A percentile compares a stretch with the other conserved stretches of the same genome.
Conservation (phyloP, 1,140 invertebrate species). For the Drosophila tsacasi region DNA sequence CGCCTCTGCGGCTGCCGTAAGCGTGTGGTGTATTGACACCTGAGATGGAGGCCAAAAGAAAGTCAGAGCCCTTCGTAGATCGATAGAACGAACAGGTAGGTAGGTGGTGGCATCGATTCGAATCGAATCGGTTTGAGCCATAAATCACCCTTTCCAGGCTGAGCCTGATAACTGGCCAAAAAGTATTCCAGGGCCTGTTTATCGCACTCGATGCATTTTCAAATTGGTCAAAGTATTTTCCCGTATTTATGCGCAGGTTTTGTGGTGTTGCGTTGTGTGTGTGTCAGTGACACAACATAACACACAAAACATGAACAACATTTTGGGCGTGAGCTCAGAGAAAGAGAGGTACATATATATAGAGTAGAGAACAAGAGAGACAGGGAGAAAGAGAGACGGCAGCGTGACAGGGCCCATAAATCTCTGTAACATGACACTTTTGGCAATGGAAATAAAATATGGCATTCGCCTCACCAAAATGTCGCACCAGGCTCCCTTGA, state of each 20-base stretch:
- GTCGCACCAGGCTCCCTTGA: slow-evolving; percentile 64
- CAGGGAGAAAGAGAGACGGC: slow-evolving; percentile 25
- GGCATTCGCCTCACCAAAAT: slow-evolving; percentile 80
- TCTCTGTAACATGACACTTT: slow-evolving; percentile 85
- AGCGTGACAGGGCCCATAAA: slow-evolving; percentile 81
- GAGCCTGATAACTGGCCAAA: slow-evolving; percentile 69
- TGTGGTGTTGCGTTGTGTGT: slow-evolving; percentile 9
- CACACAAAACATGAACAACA: slow-evolving; percentile 79
- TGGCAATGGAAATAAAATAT: slow-evolving; percentile 85
- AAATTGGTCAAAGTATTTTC: slow-evolving; percentile 77
- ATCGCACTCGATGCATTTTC: slow-evolving; percentile 67
- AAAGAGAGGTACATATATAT: slow-evolving; percentile 14
- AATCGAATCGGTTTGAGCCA: slow-evolving; percentile 43
- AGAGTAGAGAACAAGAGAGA: slow-evolving; percentile 17
- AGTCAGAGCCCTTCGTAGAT: slow-evolving; percentile 32
- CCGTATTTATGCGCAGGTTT: slow-evolving; percentile 60
- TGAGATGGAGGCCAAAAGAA: slow-evolving; percentile 54
- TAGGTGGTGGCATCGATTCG: slow-evolving; percentile 31
- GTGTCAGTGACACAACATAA: slow-evolving; percentile 64
- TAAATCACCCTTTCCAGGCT: slow-evolving; percentile 66
- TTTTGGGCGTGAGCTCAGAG: slow-evolving; percentile 75
- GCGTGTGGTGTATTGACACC: slow-evolving; percentile 72
- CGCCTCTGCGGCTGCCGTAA: slow-evolving; percentile 70
- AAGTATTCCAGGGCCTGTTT: slow-evolving; percentile 59
- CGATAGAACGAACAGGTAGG: slow-evolving; percentile 43